Conservation (phyloP, 2,113 vertebrate genomes). For the Coregonus clupeaformis region DNA sequence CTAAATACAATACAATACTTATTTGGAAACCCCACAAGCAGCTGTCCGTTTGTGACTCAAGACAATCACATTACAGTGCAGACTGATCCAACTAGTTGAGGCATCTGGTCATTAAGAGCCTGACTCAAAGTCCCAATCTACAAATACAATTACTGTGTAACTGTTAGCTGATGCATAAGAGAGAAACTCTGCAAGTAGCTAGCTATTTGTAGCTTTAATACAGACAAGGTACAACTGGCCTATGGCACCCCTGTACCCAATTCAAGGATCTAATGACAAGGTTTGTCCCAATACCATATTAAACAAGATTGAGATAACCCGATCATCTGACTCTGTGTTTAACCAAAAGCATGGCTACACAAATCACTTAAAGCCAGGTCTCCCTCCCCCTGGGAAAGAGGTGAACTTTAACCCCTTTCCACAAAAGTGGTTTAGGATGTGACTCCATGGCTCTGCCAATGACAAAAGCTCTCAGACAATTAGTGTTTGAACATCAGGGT, state of each 20-base stretch:
- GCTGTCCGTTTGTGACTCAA: no score
- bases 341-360: neutral
- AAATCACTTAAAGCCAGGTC: neutral
- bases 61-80: neutral
- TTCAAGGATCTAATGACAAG: neutral
- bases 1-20: no score
- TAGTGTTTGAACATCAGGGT: neutral
- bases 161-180: neutral
- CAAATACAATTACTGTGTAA: neutral
- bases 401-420: slow-evolving; percentile 23
- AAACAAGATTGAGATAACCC: neutral
- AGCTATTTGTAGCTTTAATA: neutral
- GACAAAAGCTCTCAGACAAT: slow-evolving; percentile 17
- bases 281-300: neutral
- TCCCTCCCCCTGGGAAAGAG: slow-evolving; percentile 34
- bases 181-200: neutral
- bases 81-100: neutral
- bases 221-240: neutral
- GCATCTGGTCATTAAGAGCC: slow-evolving; percentile 16
- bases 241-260: neutral
- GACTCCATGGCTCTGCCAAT: neutral
- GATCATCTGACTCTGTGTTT: neutral
- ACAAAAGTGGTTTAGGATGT: neutral
- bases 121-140: neutral
- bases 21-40: no score